Conservation (phyloP, 2,113 vertebrate species). For the Zosterops japonicus region DNA sequence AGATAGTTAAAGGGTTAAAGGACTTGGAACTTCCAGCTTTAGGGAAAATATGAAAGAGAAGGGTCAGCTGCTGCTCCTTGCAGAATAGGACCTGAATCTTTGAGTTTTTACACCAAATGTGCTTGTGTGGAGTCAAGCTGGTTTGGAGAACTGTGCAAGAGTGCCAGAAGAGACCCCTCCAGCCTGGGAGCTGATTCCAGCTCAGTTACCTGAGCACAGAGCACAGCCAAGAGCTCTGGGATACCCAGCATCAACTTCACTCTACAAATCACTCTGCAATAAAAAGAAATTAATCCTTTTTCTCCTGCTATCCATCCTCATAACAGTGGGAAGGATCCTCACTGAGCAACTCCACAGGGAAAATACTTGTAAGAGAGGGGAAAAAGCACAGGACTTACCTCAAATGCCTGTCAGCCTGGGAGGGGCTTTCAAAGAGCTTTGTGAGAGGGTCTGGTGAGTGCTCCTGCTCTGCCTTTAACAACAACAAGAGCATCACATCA, state of each 20-base stretch:
- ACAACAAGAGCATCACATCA: fast-evolving
- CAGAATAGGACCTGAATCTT: background rate
- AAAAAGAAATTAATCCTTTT: background rate
- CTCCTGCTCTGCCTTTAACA: background rate
- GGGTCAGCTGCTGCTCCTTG: background rate
- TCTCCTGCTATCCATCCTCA: background rate
- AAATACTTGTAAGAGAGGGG: fast-evolving
- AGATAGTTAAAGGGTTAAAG: background rate
- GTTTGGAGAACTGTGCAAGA: background rate
- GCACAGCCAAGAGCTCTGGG: fast-evolving
- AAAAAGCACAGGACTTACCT: background rate
- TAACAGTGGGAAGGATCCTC: background rate
- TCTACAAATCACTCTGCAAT: background rate
- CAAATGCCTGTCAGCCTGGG: background rate
- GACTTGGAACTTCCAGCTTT: background rate
- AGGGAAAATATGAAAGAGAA: background rate
- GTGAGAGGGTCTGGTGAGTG: background rate
- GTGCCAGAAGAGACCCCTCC: background rate
- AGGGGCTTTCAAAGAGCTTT: background rate
- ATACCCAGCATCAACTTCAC: background rate
- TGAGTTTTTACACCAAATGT: background rate
- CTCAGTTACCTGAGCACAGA: background rate
- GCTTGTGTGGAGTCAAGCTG: background rate
- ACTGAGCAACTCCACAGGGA: background rate
- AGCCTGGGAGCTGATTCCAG: background rate